These are phyloP conservation scores for Conomelus anceps DNA, from an alignment of 2,888 invertebrate species.

Conservation along the genomic window DNA sequence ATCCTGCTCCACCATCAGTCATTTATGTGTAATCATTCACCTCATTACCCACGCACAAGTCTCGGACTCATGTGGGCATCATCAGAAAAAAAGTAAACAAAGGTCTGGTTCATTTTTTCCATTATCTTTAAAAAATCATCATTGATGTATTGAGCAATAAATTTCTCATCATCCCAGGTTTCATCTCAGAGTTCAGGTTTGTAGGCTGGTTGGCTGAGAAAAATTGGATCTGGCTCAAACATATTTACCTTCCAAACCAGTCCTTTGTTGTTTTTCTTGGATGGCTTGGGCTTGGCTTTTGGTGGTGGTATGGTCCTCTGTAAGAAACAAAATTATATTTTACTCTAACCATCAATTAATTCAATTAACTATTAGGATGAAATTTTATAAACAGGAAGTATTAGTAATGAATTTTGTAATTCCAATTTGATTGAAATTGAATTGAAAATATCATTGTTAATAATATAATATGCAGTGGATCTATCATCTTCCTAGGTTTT, in stretches of 20 bases:
- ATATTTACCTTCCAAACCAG: neutral
- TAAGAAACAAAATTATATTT: neutral
- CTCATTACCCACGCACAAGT: too few relatives aligned
- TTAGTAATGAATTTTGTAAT: neutral
- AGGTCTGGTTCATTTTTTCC: constrained; percentile 12
- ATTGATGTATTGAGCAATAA: constrained; percentile 14
- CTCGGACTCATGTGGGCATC: too few relatives aligned
- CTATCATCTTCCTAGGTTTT: neutral
- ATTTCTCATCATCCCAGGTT: neutral
- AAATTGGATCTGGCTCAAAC: neutral
- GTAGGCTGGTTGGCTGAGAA: neutral
- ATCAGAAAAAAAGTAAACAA: too few relatives aligned
- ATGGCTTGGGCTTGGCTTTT: neutral
- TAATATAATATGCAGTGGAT: neutral
- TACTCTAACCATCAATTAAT: neutral
- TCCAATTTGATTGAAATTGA: neutral
- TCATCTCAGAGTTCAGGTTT: neutral
- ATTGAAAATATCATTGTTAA: neutral
- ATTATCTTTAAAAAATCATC: constrained; percentile 14
- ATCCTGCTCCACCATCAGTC: too few relatives aligned
- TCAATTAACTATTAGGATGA: neutral
- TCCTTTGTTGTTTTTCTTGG: neutral
- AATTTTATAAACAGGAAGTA: neutral
- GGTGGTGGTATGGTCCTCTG: neutral
- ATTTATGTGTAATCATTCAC: too few relatives aligned